Conservation (phyloP, 2,888 invertebrate genomes). For the Pegoplata infirma region DNA sequence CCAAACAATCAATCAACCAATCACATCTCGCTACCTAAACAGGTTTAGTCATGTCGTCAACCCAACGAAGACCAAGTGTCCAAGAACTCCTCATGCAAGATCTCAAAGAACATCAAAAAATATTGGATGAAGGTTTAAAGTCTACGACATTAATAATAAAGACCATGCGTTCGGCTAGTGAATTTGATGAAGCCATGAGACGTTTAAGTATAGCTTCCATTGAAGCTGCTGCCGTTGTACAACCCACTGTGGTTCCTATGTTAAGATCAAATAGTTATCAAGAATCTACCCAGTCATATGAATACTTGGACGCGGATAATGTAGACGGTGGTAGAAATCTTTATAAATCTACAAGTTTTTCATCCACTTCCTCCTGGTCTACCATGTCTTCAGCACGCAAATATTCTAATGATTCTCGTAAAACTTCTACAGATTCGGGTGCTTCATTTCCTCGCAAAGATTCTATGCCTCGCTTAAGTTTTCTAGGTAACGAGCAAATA, state of each 20-base stretch:
- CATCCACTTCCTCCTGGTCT: conserved; percentile 55
- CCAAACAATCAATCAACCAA: conserved; percentile 46
- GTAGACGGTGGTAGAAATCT: no score
- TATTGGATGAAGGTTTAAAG: conserved; percentile 75
- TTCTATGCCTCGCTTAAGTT: conserved; percentile 74
- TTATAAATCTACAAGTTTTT: conserved; percentile 58
- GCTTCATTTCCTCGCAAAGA: conserved; percentile 64
- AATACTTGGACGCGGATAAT: conserved; percentile 1
- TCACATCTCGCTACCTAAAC: conserved; percentile 59
- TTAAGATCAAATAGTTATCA: conserved; percentile 72
- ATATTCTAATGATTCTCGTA: conserved; percentile 62
- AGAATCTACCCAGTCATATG: conserved; percentile 64
- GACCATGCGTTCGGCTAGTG: conserved; percentile 76
- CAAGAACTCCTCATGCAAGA: conserved; percentile 72
- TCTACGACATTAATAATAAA: conserved; percentile 78
- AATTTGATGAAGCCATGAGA: conserved; percentile 78
- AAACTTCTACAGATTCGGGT: conserved; percentile 64
- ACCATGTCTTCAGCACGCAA: conserved; percentile 16
- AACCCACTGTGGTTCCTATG: conserved; percentile 70
- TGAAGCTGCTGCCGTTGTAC: conserved; percentile 70
- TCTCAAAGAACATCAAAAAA: conserved; percentile 72
- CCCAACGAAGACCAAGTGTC: conserved; percentile 67
- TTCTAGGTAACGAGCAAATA: conserved; percentile 73
- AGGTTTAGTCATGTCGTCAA: conserved; percentile 40
- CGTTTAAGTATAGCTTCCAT: conserved; percentile 74